Evolutionary conservation across 1,140 invertebrate species (phyloP), one percentile per base, ranked within the genome.

Genomic region (Philotrypesis tridentata): DNA sequence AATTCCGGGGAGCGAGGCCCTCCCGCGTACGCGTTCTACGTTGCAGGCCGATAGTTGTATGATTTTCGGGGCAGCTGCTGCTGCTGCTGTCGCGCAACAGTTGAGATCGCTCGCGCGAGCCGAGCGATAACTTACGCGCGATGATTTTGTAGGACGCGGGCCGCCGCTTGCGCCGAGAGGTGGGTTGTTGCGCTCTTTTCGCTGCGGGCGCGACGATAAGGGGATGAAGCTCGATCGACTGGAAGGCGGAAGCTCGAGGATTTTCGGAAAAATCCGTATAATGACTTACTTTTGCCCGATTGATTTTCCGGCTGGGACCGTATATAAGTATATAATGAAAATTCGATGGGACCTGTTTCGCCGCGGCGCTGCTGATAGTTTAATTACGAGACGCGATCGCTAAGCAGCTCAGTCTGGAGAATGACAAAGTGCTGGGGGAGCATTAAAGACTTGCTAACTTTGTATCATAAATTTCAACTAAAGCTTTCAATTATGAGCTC

Each of bases 1-100:
- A 27, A 80, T 73, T 80, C 33, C 25, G 23, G 11, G n/a, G 43
- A 17, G n/a, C n/a, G n/a, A n/a, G n/a, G n/a, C n/a, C n/a, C n/a
- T n/a, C n/a, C n/a, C n/a, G n/a, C n/a, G n/a, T n/a, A n/a, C n/a
- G n/a, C n/a, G n/a, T n/a, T 71, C 1, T 60, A 61, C 0, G 31
- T 9, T 60, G 17, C 9, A 25, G 11, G 25, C 27, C 23, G 25
- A 65, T 65, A 65, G 23, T 65, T 27, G 17, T 65, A 29, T 65
- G 61, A 65, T 65, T 65, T 65, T 65, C 8, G 61, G 5, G 6
- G 61, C 63, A 12, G 27, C n/a, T 63, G 1, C 21, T 31, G 40
- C 21, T 55, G 40, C 1, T 43, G 6, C 33, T 37, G 33, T 9
- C 9, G 33, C 9, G 9, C 9, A 37, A 21, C 14, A n/a, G 48